Conservation (phyloP, 2,888 invertebrate genomes). For the Sesia bembeciformis region DNA sequence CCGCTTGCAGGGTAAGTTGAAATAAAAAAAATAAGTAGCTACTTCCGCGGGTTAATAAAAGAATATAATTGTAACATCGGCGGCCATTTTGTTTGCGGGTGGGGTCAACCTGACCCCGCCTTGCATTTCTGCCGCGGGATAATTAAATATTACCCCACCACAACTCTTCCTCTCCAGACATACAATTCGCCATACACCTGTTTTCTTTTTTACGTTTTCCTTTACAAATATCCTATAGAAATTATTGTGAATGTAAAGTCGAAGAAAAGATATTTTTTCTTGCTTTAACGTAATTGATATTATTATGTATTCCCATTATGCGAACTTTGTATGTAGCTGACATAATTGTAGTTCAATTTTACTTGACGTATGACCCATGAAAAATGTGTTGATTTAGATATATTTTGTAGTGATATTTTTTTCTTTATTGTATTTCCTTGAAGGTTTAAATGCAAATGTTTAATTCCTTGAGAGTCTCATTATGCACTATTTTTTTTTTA, state of each 20-base stretch:
- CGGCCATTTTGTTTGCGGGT: conserved; percentile 70
- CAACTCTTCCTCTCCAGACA: conserved; percentile 47
- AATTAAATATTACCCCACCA: conserved; percentile 71
- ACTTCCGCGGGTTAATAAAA: conserved; percentile 19
- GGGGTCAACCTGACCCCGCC: conserved; percentile 70
- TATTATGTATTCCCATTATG: not conserved
- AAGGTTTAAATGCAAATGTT: no score
- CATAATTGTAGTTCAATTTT: no score
- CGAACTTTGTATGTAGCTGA: no score
- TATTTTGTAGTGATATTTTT: no score
- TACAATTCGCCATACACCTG: conserved; percentile 30
- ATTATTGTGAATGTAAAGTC: not conserved
- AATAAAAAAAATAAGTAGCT: not conserved
- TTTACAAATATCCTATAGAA: not conserved
- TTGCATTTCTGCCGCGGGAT: conserved; percentile 62
- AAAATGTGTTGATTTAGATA: no score
- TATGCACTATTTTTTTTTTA: no score
- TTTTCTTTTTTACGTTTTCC: conserved; percentile 1
- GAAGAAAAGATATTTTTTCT: not conserved
- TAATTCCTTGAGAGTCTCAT: no score
- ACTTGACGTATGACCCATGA: no score
- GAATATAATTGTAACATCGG: conserved; percentile 57
- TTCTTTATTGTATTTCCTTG: no score
- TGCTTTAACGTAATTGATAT: not conserved
- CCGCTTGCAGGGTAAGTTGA: not conserved